Evolutionary conservation across 2,888 invertebrate genomes (phyloP), one percentile per base, ranked within the genome.

Genomic region (Parnassius orleans): DNA sequence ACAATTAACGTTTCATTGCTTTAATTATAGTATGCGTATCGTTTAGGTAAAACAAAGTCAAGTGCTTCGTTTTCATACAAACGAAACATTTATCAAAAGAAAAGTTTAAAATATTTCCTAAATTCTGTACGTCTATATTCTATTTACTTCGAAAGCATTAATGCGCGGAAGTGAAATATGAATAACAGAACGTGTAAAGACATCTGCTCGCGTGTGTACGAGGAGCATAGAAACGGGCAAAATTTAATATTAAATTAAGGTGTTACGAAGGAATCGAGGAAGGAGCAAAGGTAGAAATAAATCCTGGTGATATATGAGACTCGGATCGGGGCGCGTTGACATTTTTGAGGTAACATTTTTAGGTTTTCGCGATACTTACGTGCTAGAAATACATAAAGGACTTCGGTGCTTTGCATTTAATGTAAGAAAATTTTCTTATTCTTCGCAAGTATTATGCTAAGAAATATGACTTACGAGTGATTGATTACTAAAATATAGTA

Each of bases 211-310:
- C 77, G 75, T 75, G 80, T 43, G 53, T 44, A 50, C 54, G 76
- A 78, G 76, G 79, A 78, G 78, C 75, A 74, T 71, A 77, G 77
- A 84, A 81, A 81, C 57, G 62, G 62, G 84, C 85, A 84, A 81
- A 86, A 90, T 90, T 90, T 90, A 88, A 89, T 90, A 90, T 90
- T 90, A 90, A 90, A 90, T 90, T 90, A 90, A 89, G 88, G 87
- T 83, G 86, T 89, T 87, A 84, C 81, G 83, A 82, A 79, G 78
- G 85, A 88, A 90, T 90, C 87, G 90, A 87, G 89, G 83, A 84
- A 80, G 81, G 81, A 76, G 81, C 83, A 78, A 79, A 87, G 88
- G 85, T 84, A 83, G 79, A 77, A 83, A 90, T 90, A 90, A 90
- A 90, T 90, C 89, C 86, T 79, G 69, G 75, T 90, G 88, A 90